Evolutionary conservation across 2,797 vertebrate species (phyloP), one percentile per base, ranked within the genome.

Genomic region (Oryzias dopingdopingensis): DNA sequence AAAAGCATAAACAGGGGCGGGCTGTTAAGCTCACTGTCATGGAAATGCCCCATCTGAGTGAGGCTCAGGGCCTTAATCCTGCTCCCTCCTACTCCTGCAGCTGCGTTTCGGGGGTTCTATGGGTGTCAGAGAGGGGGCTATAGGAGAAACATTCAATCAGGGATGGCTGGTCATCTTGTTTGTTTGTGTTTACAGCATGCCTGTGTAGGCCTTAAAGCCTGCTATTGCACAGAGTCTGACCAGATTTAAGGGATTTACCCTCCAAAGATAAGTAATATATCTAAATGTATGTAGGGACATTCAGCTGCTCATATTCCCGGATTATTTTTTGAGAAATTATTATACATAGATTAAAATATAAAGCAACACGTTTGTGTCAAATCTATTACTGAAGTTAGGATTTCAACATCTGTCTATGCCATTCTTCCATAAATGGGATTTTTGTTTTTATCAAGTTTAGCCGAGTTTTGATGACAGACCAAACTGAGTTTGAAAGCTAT

Each of bases 1-100:
- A 90, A 88, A 89, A 88, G 87, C 87, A 89, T 91, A 92, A 92
- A 92, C 89, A 90, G 88, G 80, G 87, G 79, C 81, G 79, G 85
- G 82, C 81, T 86, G 82, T 88, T 89, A 91, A 90, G 87, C 86
- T 88, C 86, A 86, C 89, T 91, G 89, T 91, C 88, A 90, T 91
- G 90, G 89, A 91, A 91, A 91, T 90, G 88, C 84, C 86, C 86
- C 88, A 79, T 86, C 81, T 90, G 90, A 90, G 82, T 70, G 62
- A 82, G 84, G 84, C 84, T 82, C 82, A 86, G 79, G 70, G 32
- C 81, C 85, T 72, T 90, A 89, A 90, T 90, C 89, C 88, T 72
- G 67, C 85, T 89, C 86, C 86, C 88, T 86, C 86, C 84, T 72
- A 65, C 86, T 82, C 73, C 74, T 59, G 76, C 91, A 91, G 89